Base-by-base conservation (phyloP, 2,888 invertebrate species). In the Caenorhabditis sp. region DNA sequence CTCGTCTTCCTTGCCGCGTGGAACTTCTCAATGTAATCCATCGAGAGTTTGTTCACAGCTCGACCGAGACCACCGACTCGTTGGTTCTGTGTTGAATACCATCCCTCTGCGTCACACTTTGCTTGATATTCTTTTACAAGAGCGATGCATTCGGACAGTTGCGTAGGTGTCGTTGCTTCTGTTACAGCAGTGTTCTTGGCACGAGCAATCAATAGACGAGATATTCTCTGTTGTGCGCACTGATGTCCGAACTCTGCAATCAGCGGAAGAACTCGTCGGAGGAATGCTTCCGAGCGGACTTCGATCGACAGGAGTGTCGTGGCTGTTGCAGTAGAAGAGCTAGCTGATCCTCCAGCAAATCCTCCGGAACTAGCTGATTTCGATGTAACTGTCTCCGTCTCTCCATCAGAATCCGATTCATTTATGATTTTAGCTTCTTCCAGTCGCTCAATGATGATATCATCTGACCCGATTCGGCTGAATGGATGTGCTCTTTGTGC, bases 1-100 rank as follows among this genome's bases (percentile, higher is more conserved):
- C 65, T 94, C 24, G 71, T 94, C 92, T 96, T 96, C 56, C 96
- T 94, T 90, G 97, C 96, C 50, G 95, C 94, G 92, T 98, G 98
- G 92, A 98, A 96, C 90, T 95, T 95, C 91, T 95, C 95, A 65
- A 97, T 95, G 93, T 96, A 97, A 91, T 95, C 95, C 91, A 95
- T 95, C 0, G 96, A 96, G 1, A 82, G 64, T 20, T 69, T 78
- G 55, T 74, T 82, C 13, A 74, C 18, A 0, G 82, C 78, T 37
- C 78, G 44, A 22, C 67, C 76, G 8, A 82, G 65, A 9, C 74
- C 77, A 18, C 81, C 77, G 9, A 47, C 56, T 20, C 60, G 69
- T 22, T 60, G 71, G 9, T 56, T 68, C 44, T 82, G 71, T 2
- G 79, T 84, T n/a, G 58, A 64, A 28, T 86, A 80, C 86, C 86